Evolutionary conservation across 2,888 invertebrate species (phyloP).

Genomic region (Sisyra nigra): DNA sequence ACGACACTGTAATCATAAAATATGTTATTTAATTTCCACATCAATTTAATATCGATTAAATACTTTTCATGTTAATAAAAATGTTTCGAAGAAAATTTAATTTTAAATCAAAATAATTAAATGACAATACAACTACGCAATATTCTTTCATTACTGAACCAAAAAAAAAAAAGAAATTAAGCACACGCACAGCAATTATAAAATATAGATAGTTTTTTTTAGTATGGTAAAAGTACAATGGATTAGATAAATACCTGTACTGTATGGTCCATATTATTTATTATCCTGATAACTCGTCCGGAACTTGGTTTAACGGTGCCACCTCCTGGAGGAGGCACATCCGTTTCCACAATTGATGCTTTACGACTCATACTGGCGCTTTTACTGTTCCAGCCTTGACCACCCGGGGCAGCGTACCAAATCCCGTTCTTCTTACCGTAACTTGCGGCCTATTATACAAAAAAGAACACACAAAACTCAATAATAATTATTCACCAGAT

Average conservation of each 20-base stretch:
- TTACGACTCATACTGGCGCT: slow-evolving; percentile 59
- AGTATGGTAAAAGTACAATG: too few relatives aligned
- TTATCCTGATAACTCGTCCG: slow-evolving; percentile 77
- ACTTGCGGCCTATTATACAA: slow-evolving; percentile 53
- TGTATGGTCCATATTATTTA: slow-evolving; percentile 85
- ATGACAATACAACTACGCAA: too few relatives aligned
- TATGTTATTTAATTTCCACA: not conserved
- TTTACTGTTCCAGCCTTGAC: slow-evolving; percentile 36
- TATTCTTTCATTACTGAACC: too few relatives aligned
- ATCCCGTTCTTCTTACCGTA: slow-evolving; percentile 84
- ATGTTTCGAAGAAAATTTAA: too few relatives aligned
- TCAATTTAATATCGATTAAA: too few relatives aligned
- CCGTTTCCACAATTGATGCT: slow-evolving; percentile 69
- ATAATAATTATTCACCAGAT: not conserved
- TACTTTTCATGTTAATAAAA: too few relatives aligned
- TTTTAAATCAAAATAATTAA: too few relatives aligned
- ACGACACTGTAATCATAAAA: slow-evolving; percentile 47
- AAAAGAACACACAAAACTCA: slow-evolving; percentile 2
- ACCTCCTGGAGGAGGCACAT: slow-evolving; percentile 51
- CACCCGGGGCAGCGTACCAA: slow-evolving; percentile 57
- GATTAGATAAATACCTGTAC: slow-evolving; percentile 46
- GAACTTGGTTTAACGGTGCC: slow-evolving; percentile 56
- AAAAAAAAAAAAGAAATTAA: too few relatives aligned
- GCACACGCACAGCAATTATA: too few relatives aligned
- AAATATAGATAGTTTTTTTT: too few relatives aligned